phyloP scores from a whole-genome alignment of 2,797 vertebrate species.

The Mionectes olivaceus region DNA sequence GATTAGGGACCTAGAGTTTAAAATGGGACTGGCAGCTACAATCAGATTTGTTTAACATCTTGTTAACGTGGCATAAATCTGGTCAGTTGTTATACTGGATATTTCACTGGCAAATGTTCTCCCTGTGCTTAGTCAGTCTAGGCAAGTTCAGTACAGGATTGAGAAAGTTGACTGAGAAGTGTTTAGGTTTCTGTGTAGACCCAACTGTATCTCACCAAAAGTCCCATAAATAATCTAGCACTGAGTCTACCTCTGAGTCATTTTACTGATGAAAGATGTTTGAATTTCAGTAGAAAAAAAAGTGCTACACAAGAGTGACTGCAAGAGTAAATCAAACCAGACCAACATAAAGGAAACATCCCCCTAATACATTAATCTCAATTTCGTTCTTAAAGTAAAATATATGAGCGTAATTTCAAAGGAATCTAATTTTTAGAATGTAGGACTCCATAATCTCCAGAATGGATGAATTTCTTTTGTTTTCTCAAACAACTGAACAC shows the following conservation, averaged over 20 bases:
- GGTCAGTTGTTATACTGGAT: not conserved
- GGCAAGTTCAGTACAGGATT: not conserved
- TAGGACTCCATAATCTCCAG: not conserved
- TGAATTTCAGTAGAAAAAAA: not conserved
- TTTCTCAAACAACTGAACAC: not conserved
- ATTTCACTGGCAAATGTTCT: not conserved
- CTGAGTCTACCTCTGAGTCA: not conserved
- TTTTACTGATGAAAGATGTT: not conserved
- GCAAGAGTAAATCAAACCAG: not conserved
- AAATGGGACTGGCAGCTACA: not conserved
- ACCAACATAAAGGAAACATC: not conserved
- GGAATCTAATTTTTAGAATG: not conserved
- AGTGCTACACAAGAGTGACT: not conserved
- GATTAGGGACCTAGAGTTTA: not conserved
- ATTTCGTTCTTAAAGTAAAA: not conserved
- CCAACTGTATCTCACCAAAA: not conserved
- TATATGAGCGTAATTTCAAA: not conserved
- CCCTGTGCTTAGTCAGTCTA: not conserved
- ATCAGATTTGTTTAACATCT: not conserved
- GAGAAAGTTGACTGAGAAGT: not conserved
- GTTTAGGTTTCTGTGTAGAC: not conserved
- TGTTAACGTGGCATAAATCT: not conserved
- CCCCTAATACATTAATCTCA: not conserved
- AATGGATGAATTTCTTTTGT: constrained; percentile 37
- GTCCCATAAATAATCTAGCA: not conserved